These are phyloP conservation scores for Terrapene triunguis DNA, from an alignment of 2,113 vertebrate species.

Conservation along the genomic window DNA sequence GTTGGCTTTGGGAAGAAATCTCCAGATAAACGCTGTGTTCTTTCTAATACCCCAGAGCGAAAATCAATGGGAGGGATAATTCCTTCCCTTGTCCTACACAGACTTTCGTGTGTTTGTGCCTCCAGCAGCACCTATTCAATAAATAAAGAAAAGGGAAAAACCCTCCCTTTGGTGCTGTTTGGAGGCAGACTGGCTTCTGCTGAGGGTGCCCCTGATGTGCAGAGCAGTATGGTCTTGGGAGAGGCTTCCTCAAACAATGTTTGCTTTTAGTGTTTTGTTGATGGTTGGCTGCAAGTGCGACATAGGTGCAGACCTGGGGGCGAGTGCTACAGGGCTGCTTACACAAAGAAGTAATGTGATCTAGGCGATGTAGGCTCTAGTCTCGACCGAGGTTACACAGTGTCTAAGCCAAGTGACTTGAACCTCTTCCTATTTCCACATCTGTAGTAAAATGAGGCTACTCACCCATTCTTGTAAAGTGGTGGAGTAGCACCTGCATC, in stretches of 20 bases:
- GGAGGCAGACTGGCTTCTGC: background rate
- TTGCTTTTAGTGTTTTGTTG: fast-evolving
- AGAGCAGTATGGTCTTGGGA: fast-evolving
- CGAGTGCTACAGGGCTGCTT: background rate
- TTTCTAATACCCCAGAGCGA: slow-evolving; percentile 96
- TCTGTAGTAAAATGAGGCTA: background rate
- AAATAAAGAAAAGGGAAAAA: slow-evolving; percentile 1
- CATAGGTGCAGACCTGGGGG: background rate
- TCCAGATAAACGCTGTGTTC: slow-evolving; percentile 94
- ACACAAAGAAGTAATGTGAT: background rate
- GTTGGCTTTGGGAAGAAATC: slow-evolving; percentile 88
- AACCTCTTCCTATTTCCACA: background rate
- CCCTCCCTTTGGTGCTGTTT: background rate
- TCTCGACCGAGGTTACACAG: background rate
- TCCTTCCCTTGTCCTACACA: slow-evolving; percentile 86
- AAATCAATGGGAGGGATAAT: slow-evolving; percentile 98
- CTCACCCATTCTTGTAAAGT: background rate
- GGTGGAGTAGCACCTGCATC: background rate
- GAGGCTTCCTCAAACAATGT: fast-evolving
- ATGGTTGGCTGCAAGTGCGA: background rate
- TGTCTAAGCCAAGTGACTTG: background rate
- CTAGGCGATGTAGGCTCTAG: background rate
- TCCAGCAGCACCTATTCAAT: slow-evolving; percentile 67
- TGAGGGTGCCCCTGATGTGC: fast-evolving
- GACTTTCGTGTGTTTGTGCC: slow-evolving; percentile 72